Percentiles rank a stretch among this genome's conserved stretches.
These are phyloP conservation scores for Argyrosomus japonicus DNA, from an alignment of 2,113 vertebrate species.

Conservation along the genomic window DNA sequence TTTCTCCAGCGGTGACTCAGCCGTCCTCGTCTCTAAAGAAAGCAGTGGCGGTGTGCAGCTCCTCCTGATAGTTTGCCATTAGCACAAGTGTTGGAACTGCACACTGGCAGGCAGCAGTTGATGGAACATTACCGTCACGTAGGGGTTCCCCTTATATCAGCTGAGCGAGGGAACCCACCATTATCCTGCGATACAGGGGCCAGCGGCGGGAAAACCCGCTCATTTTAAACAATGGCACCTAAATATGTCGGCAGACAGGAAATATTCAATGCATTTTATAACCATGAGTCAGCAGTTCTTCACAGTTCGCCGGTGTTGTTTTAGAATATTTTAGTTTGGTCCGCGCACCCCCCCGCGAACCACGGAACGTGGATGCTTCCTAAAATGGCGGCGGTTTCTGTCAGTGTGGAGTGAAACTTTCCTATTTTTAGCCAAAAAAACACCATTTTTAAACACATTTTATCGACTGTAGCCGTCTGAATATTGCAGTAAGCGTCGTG, in stretches of 20 bases:
- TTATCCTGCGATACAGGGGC: background rate
- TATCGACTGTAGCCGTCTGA: background rate
- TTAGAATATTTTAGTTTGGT: background rate
- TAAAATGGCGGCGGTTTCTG: conserved; percentile 83
- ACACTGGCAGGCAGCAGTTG: conserved; percentile 6
- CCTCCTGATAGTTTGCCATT: background rate
- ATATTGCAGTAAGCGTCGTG: background rate
- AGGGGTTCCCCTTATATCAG: conserved; percentile 82
- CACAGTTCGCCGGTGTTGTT: background rate
- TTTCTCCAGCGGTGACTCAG: background rate
- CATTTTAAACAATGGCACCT: accelerated
- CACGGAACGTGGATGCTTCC: conserved; percentile 58
- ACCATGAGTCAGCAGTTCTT: accelerated
- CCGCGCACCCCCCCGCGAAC: conserved; percentile 41
- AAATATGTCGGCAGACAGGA: accelerated
- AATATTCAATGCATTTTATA: background rate
- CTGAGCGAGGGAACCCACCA: conserved; percentile 78
- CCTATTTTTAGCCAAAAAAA: conserved; percentile 50
- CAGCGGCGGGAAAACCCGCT: background rate
- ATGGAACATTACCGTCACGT: conserved; percentile 75
- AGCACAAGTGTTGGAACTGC: background rate
- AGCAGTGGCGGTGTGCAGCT: background rate
- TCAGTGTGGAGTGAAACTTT: conserved; percentile 85
- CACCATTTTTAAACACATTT: background rate
- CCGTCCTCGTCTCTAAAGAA: background rate